These are phyloP conservation scores for Sycophila texana DNA, from an alignment of 2,888 invertebrate genomes.

Conservation along the genomic window DNA sequence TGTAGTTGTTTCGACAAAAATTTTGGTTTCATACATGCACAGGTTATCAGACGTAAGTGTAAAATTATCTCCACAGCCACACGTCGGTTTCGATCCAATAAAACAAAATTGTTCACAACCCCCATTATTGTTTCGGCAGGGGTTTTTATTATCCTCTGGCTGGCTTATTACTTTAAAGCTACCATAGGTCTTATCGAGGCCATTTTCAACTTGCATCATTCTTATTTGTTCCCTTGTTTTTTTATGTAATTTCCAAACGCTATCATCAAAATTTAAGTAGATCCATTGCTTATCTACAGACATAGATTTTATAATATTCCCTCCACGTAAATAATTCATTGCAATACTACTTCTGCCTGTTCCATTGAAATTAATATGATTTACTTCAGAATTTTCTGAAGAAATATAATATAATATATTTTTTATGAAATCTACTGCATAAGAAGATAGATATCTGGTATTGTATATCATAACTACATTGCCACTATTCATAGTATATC, in stretches of 20 bases:
- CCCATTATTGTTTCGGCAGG: conserved; percentile 19
- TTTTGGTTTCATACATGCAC: too few species aligned
- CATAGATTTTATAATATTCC: neutral
- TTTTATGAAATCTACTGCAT: conserved; percentile 17
- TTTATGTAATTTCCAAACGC: conserved; percentile 12
- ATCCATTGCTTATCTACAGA: conserved; percentile 15
- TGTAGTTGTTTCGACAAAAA: too few species aligned
- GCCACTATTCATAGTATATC: neutral
- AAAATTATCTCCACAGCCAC: neutral
- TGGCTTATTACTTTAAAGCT: neutral
- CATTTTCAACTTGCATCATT: neutral
- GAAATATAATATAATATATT: too few species aligned
- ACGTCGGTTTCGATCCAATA: neutral
- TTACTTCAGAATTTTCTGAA: neutral
- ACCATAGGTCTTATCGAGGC: neutral
- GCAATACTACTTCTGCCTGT: too few species aligned
- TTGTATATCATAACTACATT: neutral
- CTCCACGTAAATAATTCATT: neutral
- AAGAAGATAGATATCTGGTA: neutral
- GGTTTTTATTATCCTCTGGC: neutral
- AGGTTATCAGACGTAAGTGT: too few species aligned
- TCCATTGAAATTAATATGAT: neutral
- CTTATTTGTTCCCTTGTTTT: neutral
- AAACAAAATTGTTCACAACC: conserved; percentile 38
- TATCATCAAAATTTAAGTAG: conserved; percentile 6